Evolutionary conservation across 2,797 vertebrate genomes (phyloP), one percentile per base, ranked within the genome.

Genomic region (Pachyuromys duprasi): DNA sequence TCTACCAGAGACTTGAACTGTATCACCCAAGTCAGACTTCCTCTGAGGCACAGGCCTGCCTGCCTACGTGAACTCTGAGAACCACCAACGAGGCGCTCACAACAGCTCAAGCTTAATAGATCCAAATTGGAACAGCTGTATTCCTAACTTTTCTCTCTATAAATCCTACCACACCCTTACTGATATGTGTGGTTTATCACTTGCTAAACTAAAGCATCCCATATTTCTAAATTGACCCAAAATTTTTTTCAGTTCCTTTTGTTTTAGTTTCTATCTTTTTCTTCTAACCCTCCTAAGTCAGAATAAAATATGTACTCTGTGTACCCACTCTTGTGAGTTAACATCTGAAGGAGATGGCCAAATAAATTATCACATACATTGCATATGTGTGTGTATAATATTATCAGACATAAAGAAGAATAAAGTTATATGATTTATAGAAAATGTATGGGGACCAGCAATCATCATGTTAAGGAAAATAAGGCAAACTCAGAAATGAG

Each of bases 251-350:
- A 2, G 26, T 53, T n/a, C 69, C 39, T 88, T 89, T 42, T 65
- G 9, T 2, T 93, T 94, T 86, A 28, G n/a, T 24, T 45, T 93
- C 28, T 74, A 1, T 94, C 89, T 86, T 96, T 62, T 93, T 36
- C 42, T 90, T 49, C 8, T 88, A 55, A 75, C 78, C 1, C 3
- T 67, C 22, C 13, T 94, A 67, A 86, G 33, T 28, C 79, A 87
- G 65, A 36, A 13, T 49, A 91, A 55, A 12, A 65, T 39, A 17
- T 1, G 1, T 74, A 20, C 36, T 55, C 60, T 83, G 62, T 88
- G 60, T 76, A 72, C 53, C 4, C 39, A 45, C 5, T 57, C 88
- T 24, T 83, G 2, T n/a, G 53, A 94, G 55, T 83, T 90, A 75
- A 31, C 89, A 62, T 39, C n/a, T 57, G 17, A 93, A 87, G 42